Evolutionary conservation across 1,140 invertebrate genomes (phyloP), one percentile per base, ranked within the genome.

Genomic region (Lerema accius): DNA sequence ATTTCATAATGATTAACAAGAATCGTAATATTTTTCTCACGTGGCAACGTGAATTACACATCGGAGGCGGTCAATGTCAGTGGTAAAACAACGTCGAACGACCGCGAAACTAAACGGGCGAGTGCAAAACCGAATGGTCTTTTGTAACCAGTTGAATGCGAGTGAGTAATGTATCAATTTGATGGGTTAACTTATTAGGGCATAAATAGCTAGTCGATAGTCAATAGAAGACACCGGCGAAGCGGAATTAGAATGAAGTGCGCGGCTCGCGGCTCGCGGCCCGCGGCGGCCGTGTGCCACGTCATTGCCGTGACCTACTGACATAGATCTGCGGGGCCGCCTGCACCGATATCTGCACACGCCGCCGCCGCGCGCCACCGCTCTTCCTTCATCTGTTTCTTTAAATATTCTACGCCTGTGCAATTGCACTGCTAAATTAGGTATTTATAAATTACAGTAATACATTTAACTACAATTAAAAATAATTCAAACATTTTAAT

Each of bases 241-340:
- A 86, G 87, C 84, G 87, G 87, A 90, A 89, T 89, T 89, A 86
- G 84, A 89, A 90, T 89, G 83, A 88, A 90, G 88, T 90, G 84
- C 79, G 83, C 84, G 82, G 73, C 72, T 71, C 77, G 76, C 77
- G 70, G 82, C 84, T 23, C 19, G 19, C 77, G 70, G 82, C 84
- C 5, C 19, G 19, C 77, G 70, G 82, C 84, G 84, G 80, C 88
- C 86, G 79, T 89, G 87, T 88, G 86, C 86, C 86, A 86, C 86
- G 84, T 89, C 88, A 90, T 89, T 88, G 86, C 88, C 88, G 86
- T 90, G 88, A 90, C 86, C 87, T 75, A 90, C 84, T 90, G 86
- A 90, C 86, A 88, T 75, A 87, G 79, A 79, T 90, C 84, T 74
- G 84, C 86, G 87, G 87, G 87, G 87, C 87, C 87, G 87, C 86